These are phyloP conservation scores for Stenodera caucasica DNA, from an alignment of 2,888 invertebrate genomes.

Conservation along the genomic window DNA sequence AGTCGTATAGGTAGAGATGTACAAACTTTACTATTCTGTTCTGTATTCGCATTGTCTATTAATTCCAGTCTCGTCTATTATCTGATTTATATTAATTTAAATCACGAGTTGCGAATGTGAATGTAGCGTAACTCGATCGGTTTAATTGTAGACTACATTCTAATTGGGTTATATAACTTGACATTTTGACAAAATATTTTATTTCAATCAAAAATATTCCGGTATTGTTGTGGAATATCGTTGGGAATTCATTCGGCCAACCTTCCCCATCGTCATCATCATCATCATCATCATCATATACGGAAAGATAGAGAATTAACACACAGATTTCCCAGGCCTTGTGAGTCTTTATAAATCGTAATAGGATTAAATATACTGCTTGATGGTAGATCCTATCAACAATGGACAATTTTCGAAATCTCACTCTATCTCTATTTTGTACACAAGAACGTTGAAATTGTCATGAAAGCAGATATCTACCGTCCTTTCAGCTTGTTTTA, in stretches of 20 bases:
- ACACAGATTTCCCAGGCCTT: slow-evolving; percentile 10
- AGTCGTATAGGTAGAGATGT: background rate
- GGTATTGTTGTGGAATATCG: background rate
- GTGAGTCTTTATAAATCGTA: slow-evolving; percentile 28
- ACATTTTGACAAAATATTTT: slow-evolving; percentile 10
- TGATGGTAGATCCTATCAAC: slow-evolving; percentile 29
- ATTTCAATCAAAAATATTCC: background rate
- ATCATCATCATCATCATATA: slow-evolving; percentile 5
- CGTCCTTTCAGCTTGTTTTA: no score
- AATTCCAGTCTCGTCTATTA: slow-evolving; percentile 13
- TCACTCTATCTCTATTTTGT: slow-evolving; percentile 22
- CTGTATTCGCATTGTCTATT: slow-evolving; percentile 2
- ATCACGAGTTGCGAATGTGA: slow-evolving; percentile 18
- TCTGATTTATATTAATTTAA: slow-evolving; percentile 28
- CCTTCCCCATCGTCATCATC: background rate
- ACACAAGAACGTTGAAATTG: slow-evolving; percentile 13
- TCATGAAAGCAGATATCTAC: background rate
- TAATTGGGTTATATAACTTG: slow-evolving; percentile 17
- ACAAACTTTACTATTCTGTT: background rate
- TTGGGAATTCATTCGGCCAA: background rate
- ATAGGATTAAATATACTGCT: slow-evolving; percentile 28
- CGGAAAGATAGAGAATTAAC: slow-evolving; percentile 17
- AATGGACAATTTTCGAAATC: slow-evolving; percentile 29
- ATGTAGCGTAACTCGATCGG: slow-evolving; percentile 19
- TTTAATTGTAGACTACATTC: slow-evolving; percentile 22